A percentile compares a stretch with the other conserved stretches of the same genome.
Conservation (phyloP, 2,797 vertebrate genomes). For the Betta splendens region DNA sequence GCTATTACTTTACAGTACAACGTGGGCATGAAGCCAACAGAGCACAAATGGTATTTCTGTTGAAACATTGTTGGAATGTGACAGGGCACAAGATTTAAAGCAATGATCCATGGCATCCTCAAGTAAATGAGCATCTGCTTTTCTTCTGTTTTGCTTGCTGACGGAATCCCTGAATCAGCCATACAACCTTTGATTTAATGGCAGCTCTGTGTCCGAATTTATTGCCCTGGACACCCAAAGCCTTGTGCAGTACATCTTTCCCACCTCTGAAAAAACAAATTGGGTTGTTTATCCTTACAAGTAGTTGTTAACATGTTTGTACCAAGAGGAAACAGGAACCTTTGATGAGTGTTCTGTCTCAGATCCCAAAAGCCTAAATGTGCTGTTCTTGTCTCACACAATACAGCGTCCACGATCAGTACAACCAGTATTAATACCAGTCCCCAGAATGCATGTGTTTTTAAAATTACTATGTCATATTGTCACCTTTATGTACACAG, state of each 20-base stretch:
- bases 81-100: slow-evolving; percentile 35
- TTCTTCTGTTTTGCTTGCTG: slow-evolving; percentile 21
- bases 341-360: no score
- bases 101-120: slow-evolving; percentile 30
- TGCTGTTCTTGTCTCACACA: no score
- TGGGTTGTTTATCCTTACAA: background rate
- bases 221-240: background rate
- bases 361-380: no score
- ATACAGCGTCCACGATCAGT: no score
- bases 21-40: slow-evolving; percentile 44
- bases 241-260: slow-evolving; percentile 6
- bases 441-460: no score
- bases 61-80: slow-evolving; percentile 42
- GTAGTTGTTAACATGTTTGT: background rate
- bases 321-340: background rate
- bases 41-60: slow-evolving; percentile 16
- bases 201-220: background rate
- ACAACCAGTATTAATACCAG: no score
- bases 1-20: slow-evolving; percentile 61
- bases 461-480: no score
- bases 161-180: slow-evolving; percentile 6
- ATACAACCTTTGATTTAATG: slow-evolving; percentile 1
- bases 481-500: no score
- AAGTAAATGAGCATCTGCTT: slow-evolving; percentile 48
- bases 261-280: background rate